phyloP scores from a whole-genome alignment of 1,140 invertebrate genomes.

The Nephotettix cincticeps region DNA sequence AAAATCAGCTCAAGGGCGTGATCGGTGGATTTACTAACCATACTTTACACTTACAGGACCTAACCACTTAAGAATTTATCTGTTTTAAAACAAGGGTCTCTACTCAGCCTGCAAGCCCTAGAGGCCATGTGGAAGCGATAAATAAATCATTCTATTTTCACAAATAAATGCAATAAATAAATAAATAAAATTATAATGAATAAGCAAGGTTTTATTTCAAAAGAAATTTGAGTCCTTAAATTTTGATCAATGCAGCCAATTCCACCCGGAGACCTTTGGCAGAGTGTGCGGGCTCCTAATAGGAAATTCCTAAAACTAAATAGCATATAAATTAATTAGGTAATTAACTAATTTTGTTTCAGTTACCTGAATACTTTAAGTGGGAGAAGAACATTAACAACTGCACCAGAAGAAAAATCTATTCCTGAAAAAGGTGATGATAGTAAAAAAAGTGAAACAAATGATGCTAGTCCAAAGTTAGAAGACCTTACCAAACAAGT shows the following conservation, averaged over 20 bases:
- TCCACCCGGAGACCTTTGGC: no score
- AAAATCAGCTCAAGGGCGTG: no score
- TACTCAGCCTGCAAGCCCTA: no score
- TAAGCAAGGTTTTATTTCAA: background rate
- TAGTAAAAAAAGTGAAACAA: background rate
- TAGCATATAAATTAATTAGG: background rate
- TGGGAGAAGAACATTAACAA: background rate
- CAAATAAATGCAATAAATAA: background rate
- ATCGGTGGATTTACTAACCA: no score
- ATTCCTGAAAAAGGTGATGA: background rate
- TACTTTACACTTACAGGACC: no score
- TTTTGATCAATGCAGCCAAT: background rate
- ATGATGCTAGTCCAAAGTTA: conserved; percentile 23
- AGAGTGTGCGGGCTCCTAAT: no score
- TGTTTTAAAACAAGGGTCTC: no score
- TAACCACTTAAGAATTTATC: no score
- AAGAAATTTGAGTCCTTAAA: background rate
- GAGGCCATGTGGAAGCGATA: no score
- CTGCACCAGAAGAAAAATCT: conserved; percentile 9
- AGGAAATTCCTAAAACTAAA: no score
- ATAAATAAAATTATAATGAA: background rate
- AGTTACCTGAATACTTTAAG: background rate
- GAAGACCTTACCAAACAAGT: conserved; percentile 29
- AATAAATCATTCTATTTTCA: no score
- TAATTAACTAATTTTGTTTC: background rate